A percentile compares a stretch with the other conserved stretches of the same genome.
Conservation (phyloP, 2,888 invertebrate species). For the Sphaerophoria rueppellii region DNA sequence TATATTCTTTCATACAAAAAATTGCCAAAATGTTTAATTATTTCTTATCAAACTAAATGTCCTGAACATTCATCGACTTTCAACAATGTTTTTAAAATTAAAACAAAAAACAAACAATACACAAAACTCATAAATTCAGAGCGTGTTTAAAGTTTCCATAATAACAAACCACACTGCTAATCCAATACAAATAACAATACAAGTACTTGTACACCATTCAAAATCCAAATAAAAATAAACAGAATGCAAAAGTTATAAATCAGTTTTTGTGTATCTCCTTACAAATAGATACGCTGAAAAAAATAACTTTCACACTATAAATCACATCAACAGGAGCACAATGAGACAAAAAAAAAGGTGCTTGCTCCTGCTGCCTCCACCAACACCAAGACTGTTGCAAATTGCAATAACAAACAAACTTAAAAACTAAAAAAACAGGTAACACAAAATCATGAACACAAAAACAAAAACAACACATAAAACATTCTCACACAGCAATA, state of each 20-base stretch:
- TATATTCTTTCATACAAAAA: too few species aligned
- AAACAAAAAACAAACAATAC: too few species aligned
- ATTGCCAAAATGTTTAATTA: too few species aligned
- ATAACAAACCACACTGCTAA: slow-evolving; percentile 1
- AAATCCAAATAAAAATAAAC: background rate
- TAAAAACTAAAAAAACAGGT: slow-evolving; percentile 38
- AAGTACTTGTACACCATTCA: background rate
- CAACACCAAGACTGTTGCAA: too few species aligned
- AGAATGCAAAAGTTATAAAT: slow-evolving; percentile 20
- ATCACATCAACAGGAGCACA: slow-evolving; percentile 46
- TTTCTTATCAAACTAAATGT: too few species aligned
- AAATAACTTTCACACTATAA: slow-evolving; percentile 40
- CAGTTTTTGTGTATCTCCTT: background rate
- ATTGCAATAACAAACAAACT: slow-evolving; percentile 2
- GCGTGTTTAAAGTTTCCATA: too few species aligned
- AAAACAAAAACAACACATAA: slow-evolving; percentile 47
- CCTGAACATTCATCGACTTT: too few species aligned
- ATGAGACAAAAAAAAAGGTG: slow-evolving; percentile 37
- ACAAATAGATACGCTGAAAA: background rate
- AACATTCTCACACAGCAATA: slow-evolving; percentile 55
- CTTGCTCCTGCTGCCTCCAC: background rate
- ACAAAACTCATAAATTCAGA: too few species aligned
- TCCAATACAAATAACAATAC: slow-evolving; percentile 29
- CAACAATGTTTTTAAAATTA: too few species aligned
- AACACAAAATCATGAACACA: background rate